Conservation (phyloP, 2,888 invertebrate genomes). For the Icerya purchasi region DNA sequence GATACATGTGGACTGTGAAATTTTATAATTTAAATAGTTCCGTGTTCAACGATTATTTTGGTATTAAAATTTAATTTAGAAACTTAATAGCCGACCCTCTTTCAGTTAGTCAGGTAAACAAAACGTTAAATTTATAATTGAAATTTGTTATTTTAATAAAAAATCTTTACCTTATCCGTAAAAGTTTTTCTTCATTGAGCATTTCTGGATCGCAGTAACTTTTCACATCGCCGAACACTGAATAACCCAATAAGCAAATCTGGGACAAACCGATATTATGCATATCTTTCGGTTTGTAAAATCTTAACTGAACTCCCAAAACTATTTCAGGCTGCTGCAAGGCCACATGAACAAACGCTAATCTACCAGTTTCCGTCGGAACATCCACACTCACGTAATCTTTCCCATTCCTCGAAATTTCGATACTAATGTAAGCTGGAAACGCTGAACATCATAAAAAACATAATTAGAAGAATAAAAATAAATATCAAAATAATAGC, state of each 20-base stretch:
- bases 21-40: no score
- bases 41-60: no score
- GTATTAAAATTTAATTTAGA: no score
- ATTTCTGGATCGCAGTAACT: background rate
- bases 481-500: no score
- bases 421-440: conserved; percentile 73
- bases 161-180: background rate
- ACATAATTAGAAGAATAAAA: no score
- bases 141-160: background rate
- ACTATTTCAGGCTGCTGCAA: conserved; percentile 67
- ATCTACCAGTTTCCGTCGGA: conserved; percentile 65
- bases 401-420: conserved; percentile 57
- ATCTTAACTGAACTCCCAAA: conserved; percentile 51
- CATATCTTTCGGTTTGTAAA: conserved; percentile 73
- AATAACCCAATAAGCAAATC: conserved; percentile 52
- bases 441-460: no score
- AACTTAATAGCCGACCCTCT: no score
- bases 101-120: no score
- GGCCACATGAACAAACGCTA: conserved; percentile 65
- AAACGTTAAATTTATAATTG: no score
- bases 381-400: conserved; percentile 63
- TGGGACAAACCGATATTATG: conserved; percentile 73
- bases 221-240: conserved; percentile 10
- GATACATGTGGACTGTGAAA: no score
- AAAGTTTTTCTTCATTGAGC: background rate